Percentiles rank a stretch among this genome's conserved stretches.
phyloP scores from a whole-genome alignment of 2,113 vertebrate genomes.

The Peromyscus polionotus region DNA sequence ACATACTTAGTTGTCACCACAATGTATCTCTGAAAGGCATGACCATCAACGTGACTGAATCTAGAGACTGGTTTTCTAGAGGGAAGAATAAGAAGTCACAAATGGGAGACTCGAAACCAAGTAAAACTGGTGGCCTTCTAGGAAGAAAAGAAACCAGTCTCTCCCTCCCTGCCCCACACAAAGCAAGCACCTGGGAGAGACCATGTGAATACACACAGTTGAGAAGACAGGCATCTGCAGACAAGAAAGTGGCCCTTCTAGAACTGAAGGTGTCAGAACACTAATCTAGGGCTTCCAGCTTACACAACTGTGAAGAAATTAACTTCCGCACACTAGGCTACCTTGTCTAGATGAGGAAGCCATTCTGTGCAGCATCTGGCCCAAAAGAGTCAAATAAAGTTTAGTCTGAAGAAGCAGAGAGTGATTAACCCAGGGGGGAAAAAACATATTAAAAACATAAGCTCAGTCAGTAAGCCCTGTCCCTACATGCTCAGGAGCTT shows the following conservation, averaged over 20 bases:
- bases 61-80: not conserved
- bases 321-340: not conserved
- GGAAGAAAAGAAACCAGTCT: not conserved
- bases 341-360: not conserved
- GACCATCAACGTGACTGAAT: not conserved
- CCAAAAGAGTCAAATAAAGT: not conserved
- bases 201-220: not conserved
- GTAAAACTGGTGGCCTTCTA: not conserved
- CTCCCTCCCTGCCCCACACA: not conserved
- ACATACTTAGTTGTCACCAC: not conserved
- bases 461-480: slow-evolving; percentile 45
- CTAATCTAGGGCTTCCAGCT: not conserved
- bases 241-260: not conserved
- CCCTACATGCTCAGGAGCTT: slow-evolving; percentile 27
- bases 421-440: slow-evolving; percentile 7
- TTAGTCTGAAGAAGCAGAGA: slow-evolving; percentile 56
- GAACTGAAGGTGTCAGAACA: not conserved
- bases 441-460: not conserved
- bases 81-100: not conserved
- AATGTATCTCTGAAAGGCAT: not conserved
- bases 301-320: not conserved
- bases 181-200: not conserved
- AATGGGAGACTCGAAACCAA: not conserved
- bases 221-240: not conserved
- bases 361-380: not conserved